phyloP scores from a whole-genome alignment of 2,113 vertebrate species.

The Pseudorectes ferrugineus region DNA sequence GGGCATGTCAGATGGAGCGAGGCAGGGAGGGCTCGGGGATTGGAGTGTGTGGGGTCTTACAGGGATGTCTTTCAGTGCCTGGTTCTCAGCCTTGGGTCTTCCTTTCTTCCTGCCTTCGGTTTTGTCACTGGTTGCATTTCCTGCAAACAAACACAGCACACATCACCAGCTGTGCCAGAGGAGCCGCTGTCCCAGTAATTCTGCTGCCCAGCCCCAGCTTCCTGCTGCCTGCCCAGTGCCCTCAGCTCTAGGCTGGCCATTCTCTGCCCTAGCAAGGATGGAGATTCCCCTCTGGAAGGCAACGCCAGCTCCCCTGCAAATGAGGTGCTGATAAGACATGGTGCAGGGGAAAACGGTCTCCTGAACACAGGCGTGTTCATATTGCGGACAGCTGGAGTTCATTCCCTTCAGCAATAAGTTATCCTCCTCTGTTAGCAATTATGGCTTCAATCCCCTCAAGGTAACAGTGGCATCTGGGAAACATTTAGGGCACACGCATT shows the following conservation, averaged over 20 bases:
- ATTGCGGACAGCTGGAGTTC: not conserved
- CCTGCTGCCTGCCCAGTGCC: not conserved
- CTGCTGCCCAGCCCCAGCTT: not conserved
- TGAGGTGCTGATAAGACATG: not conserved
- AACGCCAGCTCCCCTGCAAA: not conserved
- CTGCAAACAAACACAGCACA: conserved; percentile 50
- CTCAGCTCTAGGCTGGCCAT: not conserved
- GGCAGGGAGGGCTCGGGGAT: not conserved
- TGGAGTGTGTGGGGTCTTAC: conserved; percentile 71
- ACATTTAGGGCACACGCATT: not conserved
- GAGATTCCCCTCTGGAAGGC: not conserved
- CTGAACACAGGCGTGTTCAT: not conserved
- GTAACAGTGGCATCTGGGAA: not conserved
- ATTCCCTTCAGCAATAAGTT: not conserved
- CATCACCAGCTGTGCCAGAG: rapidly evolving
- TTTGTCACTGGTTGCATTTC: conserved; percentile 79
- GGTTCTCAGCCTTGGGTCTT: conserved; percentile 85
- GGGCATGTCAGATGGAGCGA: rapidly evolving
- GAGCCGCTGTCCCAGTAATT: rapidly evolving
- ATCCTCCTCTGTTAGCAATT: not conserved
- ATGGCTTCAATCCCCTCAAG: not conserved
- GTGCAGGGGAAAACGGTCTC: rapidly evolving
- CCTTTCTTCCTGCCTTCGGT: conserved; percentile 90
- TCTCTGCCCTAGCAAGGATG: not conserved
- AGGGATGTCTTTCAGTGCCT: conserved; percentile 90